These are phyloP conservation scores for Hippopotamus amphibius DNA, from an alignment of 2,113 vertebrate genomes.

Conservation along the genomic window DNA sequence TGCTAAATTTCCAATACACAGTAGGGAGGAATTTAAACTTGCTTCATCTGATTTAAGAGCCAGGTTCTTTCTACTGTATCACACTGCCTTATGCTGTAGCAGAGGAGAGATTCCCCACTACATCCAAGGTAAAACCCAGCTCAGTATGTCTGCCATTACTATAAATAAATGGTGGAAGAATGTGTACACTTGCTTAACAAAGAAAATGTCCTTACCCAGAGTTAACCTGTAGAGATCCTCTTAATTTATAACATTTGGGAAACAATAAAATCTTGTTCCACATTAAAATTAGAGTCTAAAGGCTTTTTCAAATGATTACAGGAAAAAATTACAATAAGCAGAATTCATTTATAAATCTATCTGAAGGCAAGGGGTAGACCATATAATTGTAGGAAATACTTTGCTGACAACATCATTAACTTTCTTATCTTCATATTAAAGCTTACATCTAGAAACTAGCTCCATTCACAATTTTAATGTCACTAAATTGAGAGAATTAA, in stretches of 20 bases:
- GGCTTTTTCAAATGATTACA: conserved; percentile 28
- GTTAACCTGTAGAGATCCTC: not conserved
- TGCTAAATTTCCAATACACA: not conserved
- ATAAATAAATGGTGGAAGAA: not conserved
- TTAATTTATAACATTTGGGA: not conserved
- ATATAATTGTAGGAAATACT: not conserved
- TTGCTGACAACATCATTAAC: conserved; percentile 4
- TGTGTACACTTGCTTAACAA: not conserved
- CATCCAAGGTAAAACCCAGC: not conserved
- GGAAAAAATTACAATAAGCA: not conserved
- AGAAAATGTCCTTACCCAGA: not conserved
- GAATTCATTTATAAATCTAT: conserved; percentile 7
- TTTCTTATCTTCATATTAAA: conserved; percentile 39
- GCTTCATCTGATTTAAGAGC: not conserved
- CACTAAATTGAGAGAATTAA: not conserved
- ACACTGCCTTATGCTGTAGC: not conserved
- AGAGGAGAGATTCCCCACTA: not conserved
- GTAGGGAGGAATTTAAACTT: not conserved
- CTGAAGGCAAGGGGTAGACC: not conserved
- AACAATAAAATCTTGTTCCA: not conserved
- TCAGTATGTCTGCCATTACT: not conserved
- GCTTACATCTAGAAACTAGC: not conserved
- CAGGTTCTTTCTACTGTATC: not conserved
- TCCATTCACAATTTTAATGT: not conserved
- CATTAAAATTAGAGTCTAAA: not conserved